Percentiles rank a stretch among this genome's conserved stretches.
Conservation (phyloP, 2,797 vertebrate species). For the Takifugu ocellatus region DNA sequence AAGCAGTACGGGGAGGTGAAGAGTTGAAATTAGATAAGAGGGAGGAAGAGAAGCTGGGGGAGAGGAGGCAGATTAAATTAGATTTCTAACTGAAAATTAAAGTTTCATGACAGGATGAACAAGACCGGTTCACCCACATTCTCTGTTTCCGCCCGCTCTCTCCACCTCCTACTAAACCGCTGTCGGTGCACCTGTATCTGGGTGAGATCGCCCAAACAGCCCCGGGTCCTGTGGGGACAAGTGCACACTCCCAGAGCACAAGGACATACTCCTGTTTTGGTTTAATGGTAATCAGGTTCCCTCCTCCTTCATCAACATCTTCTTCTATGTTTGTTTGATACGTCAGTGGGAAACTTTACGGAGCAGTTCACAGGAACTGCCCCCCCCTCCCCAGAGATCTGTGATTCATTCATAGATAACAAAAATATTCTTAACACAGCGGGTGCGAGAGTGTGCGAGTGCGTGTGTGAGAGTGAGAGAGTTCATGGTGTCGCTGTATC, state of each 20-base stretch:
- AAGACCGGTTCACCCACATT: constrained; percentile 15
- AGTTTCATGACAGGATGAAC: constrained; percentile 35
- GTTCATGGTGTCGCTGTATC: no score
- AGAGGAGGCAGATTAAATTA: background rate
- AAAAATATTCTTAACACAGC: no score
- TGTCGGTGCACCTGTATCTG: constrained; percentile 21
- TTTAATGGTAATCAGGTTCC: no score
- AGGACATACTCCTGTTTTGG: no score
- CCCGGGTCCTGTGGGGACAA: background rate
- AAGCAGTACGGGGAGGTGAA: background rate
- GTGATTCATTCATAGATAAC: no score
- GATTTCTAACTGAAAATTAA: constrained; percentile 25
- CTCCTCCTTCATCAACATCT: no score
- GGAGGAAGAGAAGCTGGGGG: constrained; percentile 8
- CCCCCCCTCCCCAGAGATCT: no score
- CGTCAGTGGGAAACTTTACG: no score
- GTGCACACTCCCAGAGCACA: background rate
- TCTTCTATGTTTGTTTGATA: no score
- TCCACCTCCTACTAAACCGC: constrained; percentile 16
- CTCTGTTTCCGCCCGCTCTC: constrained; percentile 21
- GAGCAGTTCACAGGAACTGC: no score
- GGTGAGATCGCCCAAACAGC: constrained; percentile 1
- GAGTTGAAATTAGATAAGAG: constrained; percentile 3
- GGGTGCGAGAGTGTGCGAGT: no score
- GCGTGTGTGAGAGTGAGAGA: no score